These are phyloP conservation scores for Micrastur ruficollis DNA, from an alignment of 2,797 vertebrate species.

Conservation along the genomic window DNA sequence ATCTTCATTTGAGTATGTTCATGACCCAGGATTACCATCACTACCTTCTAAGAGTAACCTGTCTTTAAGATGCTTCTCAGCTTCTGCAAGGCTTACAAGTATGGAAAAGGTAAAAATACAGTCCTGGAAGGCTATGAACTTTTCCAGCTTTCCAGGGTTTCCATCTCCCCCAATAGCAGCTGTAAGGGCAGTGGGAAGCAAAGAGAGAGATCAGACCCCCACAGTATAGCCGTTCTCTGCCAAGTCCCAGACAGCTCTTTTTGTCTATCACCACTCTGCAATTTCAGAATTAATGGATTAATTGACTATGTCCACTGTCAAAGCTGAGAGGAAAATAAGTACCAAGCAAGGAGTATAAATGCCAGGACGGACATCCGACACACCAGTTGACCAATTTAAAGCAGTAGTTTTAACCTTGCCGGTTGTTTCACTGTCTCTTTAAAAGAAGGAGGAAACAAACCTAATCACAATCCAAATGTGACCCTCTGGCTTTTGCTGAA, in stretches of 20 bases:
- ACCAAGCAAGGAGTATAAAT: neutral
- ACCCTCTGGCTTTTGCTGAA: neutral
- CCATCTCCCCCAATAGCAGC: neutral
- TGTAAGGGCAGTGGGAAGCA: neutral
- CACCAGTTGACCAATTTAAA: neutral
- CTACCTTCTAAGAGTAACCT: neutral
- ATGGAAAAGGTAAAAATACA: neutral
- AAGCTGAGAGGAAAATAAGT: neutral
- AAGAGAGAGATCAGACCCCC: neutral
- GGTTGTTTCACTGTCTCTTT: neutral
- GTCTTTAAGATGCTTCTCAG: neutral
- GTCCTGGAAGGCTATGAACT: neutral
- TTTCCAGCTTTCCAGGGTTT: neutral
- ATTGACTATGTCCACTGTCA: neutral
- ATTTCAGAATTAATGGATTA: neutral
- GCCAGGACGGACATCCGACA: neutral
- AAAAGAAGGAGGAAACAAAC: neutral
- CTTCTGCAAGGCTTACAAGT: neutral
- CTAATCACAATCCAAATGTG: neutral
- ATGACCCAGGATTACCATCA: neutral
- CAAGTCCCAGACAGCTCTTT: neutral
- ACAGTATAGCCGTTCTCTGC: neutral
- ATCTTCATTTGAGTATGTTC: neutral
- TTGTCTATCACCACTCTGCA: neutral
- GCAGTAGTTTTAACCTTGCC: neutral